Evolutionary conservation across 2,888 invertebrate genomes (phyloP), one percentile per base, ranked within the genome.

Genomic region (Encarsia formosa): DNA sequence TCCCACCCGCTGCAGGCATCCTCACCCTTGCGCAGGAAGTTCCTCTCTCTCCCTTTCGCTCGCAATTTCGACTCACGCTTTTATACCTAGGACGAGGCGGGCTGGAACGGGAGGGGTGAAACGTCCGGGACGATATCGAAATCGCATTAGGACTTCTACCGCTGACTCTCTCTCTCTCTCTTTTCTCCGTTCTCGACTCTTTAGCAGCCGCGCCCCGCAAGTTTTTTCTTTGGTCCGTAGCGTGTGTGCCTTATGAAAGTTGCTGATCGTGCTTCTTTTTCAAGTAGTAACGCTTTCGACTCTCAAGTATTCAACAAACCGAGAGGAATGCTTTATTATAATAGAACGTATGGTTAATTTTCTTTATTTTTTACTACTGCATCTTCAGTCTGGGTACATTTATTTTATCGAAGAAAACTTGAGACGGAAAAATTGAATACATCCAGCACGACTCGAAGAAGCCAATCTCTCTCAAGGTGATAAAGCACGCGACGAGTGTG

Each of bases 91-190:
- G 13, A 24, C 24, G 13, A 6, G 20, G 48, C 32, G 47, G 24
- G 32, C 23, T 19, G 48, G 58, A 52, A 56, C 48, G 54, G 54
- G 53, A 56, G 52, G 49, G 49, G 61, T 58, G 56, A 52, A 54
- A 49, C 32, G 55, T 45, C 42, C 52, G 52, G 55, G 42, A 41
- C 63, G 67, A 66, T 69, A 69, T 68, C 66, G 68, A 66, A 68
- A 69, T 68, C 66, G 64, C 68, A 68, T 69, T 69, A 67, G 66
- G 62, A 62, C 59, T 15, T 22, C 40, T 16, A 3, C 13, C 31
- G 44, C n/a, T 15, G 34, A 18, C 29, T 29, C 37, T 34, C 19
- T 34, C 42, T 49, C 16, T 24, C 48, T 32, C 26, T 9, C 8
- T n/a, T 13, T 24, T 15, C 40, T 5, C 37, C 4, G 16, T 34